Evolutionary conservation across 30 jellyfish, hydroid and myxozoan species (phyloP), one percentile per base, ranked within the genome.

Genomic region (Aurelia sp.): DNA sequence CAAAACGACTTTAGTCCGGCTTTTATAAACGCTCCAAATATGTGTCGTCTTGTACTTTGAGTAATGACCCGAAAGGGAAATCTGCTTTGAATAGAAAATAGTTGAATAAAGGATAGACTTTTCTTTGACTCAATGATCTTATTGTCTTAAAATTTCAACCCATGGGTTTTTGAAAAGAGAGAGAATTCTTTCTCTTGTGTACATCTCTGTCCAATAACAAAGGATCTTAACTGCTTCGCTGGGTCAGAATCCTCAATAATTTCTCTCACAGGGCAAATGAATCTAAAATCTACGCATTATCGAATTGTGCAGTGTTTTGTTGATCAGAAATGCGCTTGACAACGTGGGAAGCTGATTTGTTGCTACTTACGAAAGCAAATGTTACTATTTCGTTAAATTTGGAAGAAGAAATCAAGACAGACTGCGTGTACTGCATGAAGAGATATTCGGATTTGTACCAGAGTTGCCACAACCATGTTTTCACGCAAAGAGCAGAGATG

Each of bases 51-150:
- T 64, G 19, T 4, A 21, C 81, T n/a, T 13, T 17, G 30, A 69
- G 61, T 41, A 44, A n/a, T 61, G 77, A 76, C 87, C 87, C 87
- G 74, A 58, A 76, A 58, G 87, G 74, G 66, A 76, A 76, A 76
- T 76, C 87, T 17, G 69, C 17, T 58, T 59, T 76, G 62, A 58
- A 76, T 76, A 35, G 77, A 76, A 76, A 18, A 20, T 8, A 41
- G 60, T 22, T 22, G 27, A 58, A 53, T 24, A 76, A 76, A 51
- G 35, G 62, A 18, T 30, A 20, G 51, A 30, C 18, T 60, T 76
- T 41, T 57, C 33, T 44, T 40, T 15, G 47, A 57, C 3, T 61
- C 50, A 61, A 60, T 57, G 40, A 76, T 58, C 87, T 40, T 59
- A 76, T 76, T 76, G 87, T 76, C 20, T 27, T 76, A 35, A 4